These are phyloP conservation scores for Rhynchomys soricoides DNA, from an alignment of 2,113 vertebrate species.

Conservation along the genomic window DNA sequence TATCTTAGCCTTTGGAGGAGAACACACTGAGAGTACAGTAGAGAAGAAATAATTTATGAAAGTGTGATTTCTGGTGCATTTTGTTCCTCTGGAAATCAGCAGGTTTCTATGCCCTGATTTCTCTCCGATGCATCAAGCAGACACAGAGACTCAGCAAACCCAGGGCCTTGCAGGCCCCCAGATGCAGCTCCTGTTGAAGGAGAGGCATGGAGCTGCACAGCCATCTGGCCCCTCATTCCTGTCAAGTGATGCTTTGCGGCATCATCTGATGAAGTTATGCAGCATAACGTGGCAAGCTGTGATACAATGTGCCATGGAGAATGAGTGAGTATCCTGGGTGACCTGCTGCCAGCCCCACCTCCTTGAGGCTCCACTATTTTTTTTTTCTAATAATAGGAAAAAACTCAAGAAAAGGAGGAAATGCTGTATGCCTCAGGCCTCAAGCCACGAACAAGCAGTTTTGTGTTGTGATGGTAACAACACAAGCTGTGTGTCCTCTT, in stretches of 20 bases:
- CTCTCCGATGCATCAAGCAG: constrained; percentile 57
- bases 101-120: constrained; percentile 56
- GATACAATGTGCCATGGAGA: constrained; percentile 27
- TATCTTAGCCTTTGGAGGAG: background rate
- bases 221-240: constrained; percentile 81
- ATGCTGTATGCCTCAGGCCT: background rate
- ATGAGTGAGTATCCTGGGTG: constrained; percentile 45
- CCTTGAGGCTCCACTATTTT: background rate
- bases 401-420: constrained; percentile 52
- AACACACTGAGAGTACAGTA: constrained; percentile 33
- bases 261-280: constrained; percentile 72
- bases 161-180: constrained; percentile 65
- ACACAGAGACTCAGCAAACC: constrained; percentile 72
- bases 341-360: background rate
- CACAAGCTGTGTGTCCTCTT: background rate
- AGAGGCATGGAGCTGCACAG: constrained; percentile 58
- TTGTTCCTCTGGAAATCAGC: constrained; percentile 46
- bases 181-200: constrained; percentile 69
- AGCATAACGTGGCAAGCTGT: constrained; percentile 47
- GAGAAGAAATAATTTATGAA: constrained; percentile 38
- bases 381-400: background rate
- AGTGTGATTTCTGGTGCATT: background rate
- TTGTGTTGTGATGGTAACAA: background rate
- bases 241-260: constrained; percentile 71
- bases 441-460: background rate